These are phyloP conservation scores for Lasioglossum morio DNA, from an alignment of 2,888 invertebrate genomes.

Conservation along the genomic window DNA sequence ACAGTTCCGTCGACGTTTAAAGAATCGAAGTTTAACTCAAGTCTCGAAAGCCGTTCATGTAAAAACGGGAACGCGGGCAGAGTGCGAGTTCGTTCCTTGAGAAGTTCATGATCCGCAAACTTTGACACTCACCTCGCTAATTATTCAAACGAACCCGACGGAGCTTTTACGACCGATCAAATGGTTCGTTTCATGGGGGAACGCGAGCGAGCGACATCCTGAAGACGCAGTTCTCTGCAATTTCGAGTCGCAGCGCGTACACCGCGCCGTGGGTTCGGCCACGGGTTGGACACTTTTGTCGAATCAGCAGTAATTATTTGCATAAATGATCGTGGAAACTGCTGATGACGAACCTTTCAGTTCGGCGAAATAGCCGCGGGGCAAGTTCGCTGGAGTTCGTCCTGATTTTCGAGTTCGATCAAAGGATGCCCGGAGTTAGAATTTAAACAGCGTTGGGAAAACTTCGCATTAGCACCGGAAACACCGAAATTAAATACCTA, in stretches of 20 bases:
- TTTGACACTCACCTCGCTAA: slow-evolving; percentile 36
- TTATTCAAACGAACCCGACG: slow-evolving; percentile 39
- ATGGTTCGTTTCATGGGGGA: slow-evolving; percentile 11
- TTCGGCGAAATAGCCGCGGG: neutral
- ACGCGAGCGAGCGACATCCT: neutral
- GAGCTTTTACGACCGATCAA: slow-evolving; percentile 34
- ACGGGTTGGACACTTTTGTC: neutral
- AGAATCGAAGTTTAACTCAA: neutral
- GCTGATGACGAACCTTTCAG: neutral
- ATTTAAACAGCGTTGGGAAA: neutral
- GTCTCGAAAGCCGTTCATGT: neutral
- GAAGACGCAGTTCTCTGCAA: neutral
- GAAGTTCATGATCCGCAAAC: slow-evolving; percentile 26
- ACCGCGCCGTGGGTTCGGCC: neutral
- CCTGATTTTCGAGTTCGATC: neutral
- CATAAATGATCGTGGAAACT: neutral
- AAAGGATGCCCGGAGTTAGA: neutral
- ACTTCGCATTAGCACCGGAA: neutral
- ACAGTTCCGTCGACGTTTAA: neutral
- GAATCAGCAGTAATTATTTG: neutral
- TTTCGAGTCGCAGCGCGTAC: neutral
- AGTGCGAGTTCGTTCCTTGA: neutral
- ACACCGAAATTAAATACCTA: neutral
- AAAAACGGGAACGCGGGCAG: slow-evolving; percentile 12
- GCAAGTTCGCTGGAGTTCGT: neutral